These are phyloP conservation scores for Phenganax stokvisi DNA, from an alignment of 92 coral and sea anemone genomes.

Conservation along the genomic window DNA sequence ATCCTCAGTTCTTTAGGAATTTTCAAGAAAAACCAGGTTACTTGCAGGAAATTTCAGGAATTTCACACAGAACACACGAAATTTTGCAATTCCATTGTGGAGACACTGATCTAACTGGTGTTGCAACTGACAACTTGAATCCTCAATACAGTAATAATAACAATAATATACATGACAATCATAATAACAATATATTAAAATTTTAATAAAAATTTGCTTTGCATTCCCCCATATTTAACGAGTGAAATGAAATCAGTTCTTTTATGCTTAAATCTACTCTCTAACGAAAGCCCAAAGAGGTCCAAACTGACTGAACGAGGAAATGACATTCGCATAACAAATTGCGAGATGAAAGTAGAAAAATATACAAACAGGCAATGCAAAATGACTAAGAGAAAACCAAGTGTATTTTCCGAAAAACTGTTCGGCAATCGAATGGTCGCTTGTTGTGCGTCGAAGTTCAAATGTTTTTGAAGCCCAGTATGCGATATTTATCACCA, in stretches of 20 bases:
- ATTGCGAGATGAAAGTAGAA: conserved; percentile 35
- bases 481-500: conserved; percentile 17
- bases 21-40: too few species aligned
- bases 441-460: neutral
- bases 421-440: conserved; percentile 3
- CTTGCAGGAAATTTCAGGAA: too few species aligned
- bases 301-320: conserved; percentile 27
- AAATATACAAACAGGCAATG: conserved; percentile 21
- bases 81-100: too few species aligned
- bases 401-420: conserved; percentile 32
- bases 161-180: too few species aligned
- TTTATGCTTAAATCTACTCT: neutral
- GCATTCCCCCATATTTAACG: too few species aligned
- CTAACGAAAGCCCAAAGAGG: conserved; percentile 6
- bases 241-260: neutral
- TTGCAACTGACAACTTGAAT: too few species aligned
- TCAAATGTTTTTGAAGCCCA: conserved; percentile 36
- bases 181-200: too few species aligned
- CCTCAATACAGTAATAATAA: too few species aligned
- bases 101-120: too few species aligned
- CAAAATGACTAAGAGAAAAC: conserved; percentile 23
- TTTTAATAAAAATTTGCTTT: too few species aligned
- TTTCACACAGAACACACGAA: too few species aligned
- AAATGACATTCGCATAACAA: conserved; percentile 23
- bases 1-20: too few species aligned